Percentiles rank a stretch among this genome's conserved stretches.
These are phyloP conservation scores for Aurelia sp. DNA, from an alignment of 30 jellyfish, hydroid and myxozoan species.

Conservation along the genomic window DNA sequence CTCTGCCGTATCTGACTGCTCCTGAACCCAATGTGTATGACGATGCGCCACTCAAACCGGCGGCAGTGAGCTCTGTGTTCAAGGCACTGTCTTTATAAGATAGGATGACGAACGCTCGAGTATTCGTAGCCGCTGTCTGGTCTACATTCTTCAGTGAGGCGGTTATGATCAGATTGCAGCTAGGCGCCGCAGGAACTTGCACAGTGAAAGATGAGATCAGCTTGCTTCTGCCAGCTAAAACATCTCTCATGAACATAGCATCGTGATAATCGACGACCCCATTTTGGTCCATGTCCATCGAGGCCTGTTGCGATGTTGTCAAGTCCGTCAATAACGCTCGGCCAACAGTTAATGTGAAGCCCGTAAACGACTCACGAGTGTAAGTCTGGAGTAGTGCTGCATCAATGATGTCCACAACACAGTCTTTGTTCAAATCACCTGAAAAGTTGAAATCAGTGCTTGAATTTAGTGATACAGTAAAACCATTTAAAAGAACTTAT, in stretches of 20 bases:
- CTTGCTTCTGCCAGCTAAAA: conserved; percentile 43
- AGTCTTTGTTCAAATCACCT: conserved; percentile 79
- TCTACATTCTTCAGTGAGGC: conserved; percentile 37
- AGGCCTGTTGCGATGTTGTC: background rate
- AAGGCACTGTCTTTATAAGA: conserved; percentile 22
- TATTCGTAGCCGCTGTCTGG: conserved; percentile 45
- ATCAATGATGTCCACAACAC: conserved; percentile 69
- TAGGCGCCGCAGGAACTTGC: conserved; percentile 45
- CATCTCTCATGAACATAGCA: conserved; percentile 32
- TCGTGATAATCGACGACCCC: conserved; percentile 63
- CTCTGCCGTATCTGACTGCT: conserved; percentile 41
- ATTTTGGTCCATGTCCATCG: conserved; percentile 73
- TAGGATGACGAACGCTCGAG: conserved; percentile 44
- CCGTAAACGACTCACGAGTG: conserved; percentile 45
- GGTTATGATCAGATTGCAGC: conserved; percentile 47
- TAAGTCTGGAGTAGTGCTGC: conserved; percentile 79
- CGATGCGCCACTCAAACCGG: conserved; percentile 42
- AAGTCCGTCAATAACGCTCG: conserved; percentile 14
- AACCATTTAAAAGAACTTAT: too few species aligned
- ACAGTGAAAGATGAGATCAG: conserved; percentile 39
- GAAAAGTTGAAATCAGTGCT: too few species aligned
- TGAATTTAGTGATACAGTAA: too few species aligned
- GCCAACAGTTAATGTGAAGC: conserved; percentile 53
- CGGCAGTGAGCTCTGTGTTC: conserved; percentile 28
- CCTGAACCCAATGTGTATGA: conserved; percentile 35